Conservation (phyloP, 2,888 invertebrate genomes). For the Drosophila leonis region DNA sequence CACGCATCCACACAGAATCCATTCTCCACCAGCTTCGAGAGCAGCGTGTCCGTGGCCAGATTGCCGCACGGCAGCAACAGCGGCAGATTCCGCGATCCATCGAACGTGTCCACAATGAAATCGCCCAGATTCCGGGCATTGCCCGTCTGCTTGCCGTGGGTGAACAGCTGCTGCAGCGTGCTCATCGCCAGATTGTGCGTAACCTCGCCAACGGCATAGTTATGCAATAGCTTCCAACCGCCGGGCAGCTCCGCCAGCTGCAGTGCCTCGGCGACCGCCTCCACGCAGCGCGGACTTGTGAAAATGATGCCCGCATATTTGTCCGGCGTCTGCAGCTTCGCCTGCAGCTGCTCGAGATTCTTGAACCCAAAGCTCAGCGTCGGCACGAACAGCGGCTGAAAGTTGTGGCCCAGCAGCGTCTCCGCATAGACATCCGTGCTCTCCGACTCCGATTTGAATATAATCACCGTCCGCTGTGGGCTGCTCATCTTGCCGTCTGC, state of each 20-base stretch:
- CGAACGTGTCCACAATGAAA: conserved; percentile 86
- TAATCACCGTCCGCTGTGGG: conserved; percentile 80
- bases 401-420: conserved; percentile 85
- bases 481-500: conserved; percentile 51
- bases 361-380: conserved; percentile 86
- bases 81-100: conserved; percentile 85
- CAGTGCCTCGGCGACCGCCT: conserved; percentile 85
- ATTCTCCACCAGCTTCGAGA: conserved; percentile 84
- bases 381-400: conserved; percentile 86
- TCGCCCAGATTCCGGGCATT: conserved; percentile 87
- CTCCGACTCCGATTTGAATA: conserved; percentile 85
- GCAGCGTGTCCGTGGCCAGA: conserved; percentile 86
- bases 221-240: conserved; percentile 85
- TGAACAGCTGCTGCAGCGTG: conserved; percentile 85
- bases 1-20: conserved; percentile 86
- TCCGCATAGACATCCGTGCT: conserved; percentile 86
- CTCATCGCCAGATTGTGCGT: conserved; percentile 86
- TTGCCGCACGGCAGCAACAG: conserved; percentile 87
- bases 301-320: conserved; percentile 86
- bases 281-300: conserved; percentile 87
- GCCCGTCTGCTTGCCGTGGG: conserved; percentile 87
- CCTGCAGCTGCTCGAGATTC: conserved; percentile 85
- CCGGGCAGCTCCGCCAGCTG: conserved; percentile 84
- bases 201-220: conserved; percentile 87
- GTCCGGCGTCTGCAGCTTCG: conserved; percentile 85